phyloP scores from a whole-genome alignment of 2,797 vertebrate genomes.

The Manis crassicaudata region DNA sequence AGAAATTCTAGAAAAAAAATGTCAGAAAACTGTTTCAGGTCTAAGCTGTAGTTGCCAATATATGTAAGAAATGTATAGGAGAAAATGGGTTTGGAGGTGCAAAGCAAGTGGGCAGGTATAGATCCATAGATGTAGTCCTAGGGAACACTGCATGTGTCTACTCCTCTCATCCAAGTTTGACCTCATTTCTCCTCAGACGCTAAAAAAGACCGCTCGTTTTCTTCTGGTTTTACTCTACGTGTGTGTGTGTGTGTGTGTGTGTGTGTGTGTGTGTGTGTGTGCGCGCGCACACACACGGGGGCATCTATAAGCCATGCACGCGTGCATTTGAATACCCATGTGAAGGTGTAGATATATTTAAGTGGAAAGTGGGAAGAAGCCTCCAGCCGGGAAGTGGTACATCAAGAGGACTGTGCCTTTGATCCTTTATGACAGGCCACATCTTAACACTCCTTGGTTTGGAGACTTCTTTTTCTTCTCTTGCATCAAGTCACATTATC shows the following conservation, averaged over 20 bases:
- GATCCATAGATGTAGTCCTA: neutral
- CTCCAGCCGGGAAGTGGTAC: neutral
- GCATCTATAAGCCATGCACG: neutral
- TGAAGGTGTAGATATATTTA: neutral
- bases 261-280: too few species aligned
- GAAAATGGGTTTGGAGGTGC: neutral
- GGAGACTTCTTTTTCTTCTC: neutral
- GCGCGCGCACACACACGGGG: too few species aligned
- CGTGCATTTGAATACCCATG: neutral
- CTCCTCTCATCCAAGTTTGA: neutral
- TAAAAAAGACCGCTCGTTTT: neutral
- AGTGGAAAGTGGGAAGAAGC: neutral
- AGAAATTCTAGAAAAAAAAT: neutral
- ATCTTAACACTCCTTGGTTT: neutral
- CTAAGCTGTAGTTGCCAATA: neutral
- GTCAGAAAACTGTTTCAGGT: neutral
- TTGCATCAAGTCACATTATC: neutral
- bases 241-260: too few species aligned
- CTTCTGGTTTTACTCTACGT: neutral
- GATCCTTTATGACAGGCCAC: neutral
- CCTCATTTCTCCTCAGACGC: neutral
- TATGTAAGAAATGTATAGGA: neutral
- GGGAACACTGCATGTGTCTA: neutral
- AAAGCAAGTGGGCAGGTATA: neutral
- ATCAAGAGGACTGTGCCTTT: neutral